Base-by-base conservation (phyloP, 2,113 vertebrate species). In the Cololabis saira region DNA sequence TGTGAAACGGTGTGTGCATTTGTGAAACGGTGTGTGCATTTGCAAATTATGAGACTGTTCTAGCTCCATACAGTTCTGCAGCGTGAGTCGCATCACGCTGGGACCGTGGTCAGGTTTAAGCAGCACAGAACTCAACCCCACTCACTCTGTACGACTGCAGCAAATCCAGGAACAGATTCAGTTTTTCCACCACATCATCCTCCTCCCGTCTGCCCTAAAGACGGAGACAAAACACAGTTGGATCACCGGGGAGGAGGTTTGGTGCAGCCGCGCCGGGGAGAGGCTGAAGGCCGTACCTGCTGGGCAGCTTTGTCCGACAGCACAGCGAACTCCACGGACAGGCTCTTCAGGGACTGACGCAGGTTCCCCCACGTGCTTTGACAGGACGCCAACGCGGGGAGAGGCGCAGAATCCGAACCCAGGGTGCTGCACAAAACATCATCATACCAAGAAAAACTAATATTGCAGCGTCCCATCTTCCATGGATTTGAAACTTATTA, bases 111-210 rank as follows among this genome's bases (percentile, higher is more conserved):
- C 24, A 27, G 3, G 24, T 27, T 27, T 14, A 12, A 50, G 43
- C 43, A 61, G 18, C 19, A 10, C 12, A 47, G 44, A 54, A 70
- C 21, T 30, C 11, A 53, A 75, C 53, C 18, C 12, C 64, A 90
- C 95, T 95, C 78, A 98, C 97, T 89, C 93, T 97, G 88, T 99
- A 98, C 0, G 98, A 97, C 84, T 99, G 98, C 60, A 99, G 93
- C 89, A 99, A 87, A 88, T 99, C 97, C 91, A 99, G 74, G 87
- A 99, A 99, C 63, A 99, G 89, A 89, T 96, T 96, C 79, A 99
- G 83, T 85, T 97, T 98, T 92, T 99, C 98, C 91, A 99, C 97
- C 66, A 99, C 97, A 57, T 98, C 94, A 54, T 95, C 95, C 84
- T 98, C 96, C 73, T 98, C 97, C 89, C 97, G 93, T 89, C 93